Evolutionary conservation across 1,140 invertebrate species (phyloP), one percentile per base, ranked within the genome.

Genomic region (Camponotus floridanus): DNA sequence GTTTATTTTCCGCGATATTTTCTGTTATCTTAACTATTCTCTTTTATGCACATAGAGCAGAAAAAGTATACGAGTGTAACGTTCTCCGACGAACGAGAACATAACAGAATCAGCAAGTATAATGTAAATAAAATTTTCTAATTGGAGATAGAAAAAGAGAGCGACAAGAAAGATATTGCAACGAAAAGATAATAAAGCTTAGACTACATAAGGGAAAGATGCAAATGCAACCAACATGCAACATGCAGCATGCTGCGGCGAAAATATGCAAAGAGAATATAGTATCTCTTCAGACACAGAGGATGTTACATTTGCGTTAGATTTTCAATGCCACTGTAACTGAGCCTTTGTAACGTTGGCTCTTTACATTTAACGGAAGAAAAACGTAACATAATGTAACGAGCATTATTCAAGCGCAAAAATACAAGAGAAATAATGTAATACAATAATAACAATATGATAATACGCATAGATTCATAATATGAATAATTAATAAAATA

Each of bases 51-150:
- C 26, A 45, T 45, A 18, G 48, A 13, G 13, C 42, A 45, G 39
- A 21, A 45, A 48, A 78, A 78, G 61, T 78, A 59, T 18, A 78
- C 18, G 74, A 8, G 36, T 42, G 13, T 11, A 7, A 13, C 36
- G 62, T 76, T 64, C 18, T 48, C 39, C 42, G 31, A 33, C 26
- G 18, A 26, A 33, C 61, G 39, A 26, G 39, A 78, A 78, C 13
- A 78, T 78, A 39, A 78, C 59, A 64, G 59, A 21, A 78, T 78
- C 64, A 64, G 59, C 74, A 78, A 78, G 74, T 78, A 78, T 78
- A 65, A 78, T 78, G 39, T 51, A 51, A 78, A 78, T 78, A 26
- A 78, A 45, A 78, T 78, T 78, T 65, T 31, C 26, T 78, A 78
- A 78, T 78, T 45, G 39, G 15, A 45, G 74, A 42, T 39, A 65